A percentile compares a stretch with the other conserved stretches of the same genome.
phyloP scores from a whole-genome alignment of 2,113 vertebrate genomes.

The Abramis brama region DNA sequence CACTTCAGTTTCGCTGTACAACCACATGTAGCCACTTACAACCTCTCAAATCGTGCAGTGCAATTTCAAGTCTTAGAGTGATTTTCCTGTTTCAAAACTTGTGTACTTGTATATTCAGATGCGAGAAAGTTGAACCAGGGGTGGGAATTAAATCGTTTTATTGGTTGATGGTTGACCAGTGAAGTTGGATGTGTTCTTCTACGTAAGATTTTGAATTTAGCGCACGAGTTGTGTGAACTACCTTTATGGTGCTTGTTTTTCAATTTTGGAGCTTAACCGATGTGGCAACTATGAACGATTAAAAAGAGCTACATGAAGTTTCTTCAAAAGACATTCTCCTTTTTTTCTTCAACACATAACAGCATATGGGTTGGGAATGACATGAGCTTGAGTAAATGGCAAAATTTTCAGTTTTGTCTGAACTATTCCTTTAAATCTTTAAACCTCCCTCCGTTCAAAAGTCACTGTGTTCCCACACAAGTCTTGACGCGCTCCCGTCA shows the following conservation, averaged over 20 bases:
- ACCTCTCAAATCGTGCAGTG: too few species aligned
- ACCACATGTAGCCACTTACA: too few species aligned
- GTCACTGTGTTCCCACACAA: constrained; percentile 3
- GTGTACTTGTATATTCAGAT: too few species aligned
- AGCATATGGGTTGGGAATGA: neutral
- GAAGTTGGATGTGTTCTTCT: too few species aligned
- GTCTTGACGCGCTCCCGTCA: neutral
- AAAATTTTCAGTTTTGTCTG: neutral
- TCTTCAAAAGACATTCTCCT: neutral
- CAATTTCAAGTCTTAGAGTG: too few species aligned
- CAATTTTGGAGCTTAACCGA: neutral
- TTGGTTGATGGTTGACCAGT: too few species aligned
- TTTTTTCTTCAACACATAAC: neutral
- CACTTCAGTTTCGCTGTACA: too few species aligned
- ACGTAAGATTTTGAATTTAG: neutral
- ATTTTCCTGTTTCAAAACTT: too few species aligned
- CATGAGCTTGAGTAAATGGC: neutral
- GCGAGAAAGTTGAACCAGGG: too few species aligned
- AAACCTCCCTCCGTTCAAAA: neutral
- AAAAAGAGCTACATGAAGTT: neutral
- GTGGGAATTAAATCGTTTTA: too few species aligned
- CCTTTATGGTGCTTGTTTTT: neutral
- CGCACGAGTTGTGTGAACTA: neutral
- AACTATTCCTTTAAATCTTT: neutral
- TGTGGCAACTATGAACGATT: neutral